phyloP scores from a whole-genome alignment of 2,888 invertebrate species.

The Molorchus minor region DNA sequence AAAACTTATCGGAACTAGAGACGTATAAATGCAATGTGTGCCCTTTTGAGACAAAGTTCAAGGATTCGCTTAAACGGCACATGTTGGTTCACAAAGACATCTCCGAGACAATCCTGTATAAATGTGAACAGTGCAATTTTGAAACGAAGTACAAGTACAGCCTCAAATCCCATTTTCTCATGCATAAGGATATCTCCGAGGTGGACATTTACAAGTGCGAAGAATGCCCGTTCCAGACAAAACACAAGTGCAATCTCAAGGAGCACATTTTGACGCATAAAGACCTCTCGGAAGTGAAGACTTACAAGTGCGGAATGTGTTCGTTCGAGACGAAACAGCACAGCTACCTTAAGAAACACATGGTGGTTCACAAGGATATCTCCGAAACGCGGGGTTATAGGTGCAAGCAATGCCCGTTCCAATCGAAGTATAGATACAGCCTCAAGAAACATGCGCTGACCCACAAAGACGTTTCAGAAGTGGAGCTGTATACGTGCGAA shows the following conservation, averaged over 20 bases:
- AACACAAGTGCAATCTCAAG: background rate
- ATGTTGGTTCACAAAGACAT: background rate
- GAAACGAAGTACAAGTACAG: background rate
- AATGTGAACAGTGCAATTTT: background rate
- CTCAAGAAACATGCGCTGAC: background rate
- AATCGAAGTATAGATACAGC: background rate
- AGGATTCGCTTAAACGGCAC: background rate
- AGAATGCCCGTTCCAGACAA: background rate
- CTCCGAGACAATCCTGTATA: background rate
- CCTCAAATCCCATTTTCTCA: background rate
- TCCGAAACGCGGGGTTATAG: background rate
- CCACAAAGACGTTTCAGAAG: background rate
- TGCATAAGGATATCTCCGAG: background rate
- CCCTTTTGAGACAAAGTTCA: background rate
- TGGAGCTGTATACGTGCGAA: background rate
- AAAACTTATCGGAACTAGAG: background rate
- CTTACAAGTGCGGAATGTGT: background rate
- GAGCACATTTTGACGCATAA: background rate
- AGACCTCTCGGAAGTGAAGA: background rate
- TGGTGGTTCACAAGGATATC: conserved; percentile 1
- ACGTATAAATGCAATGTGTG: background rate
- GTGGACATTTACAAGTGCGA: background rate
- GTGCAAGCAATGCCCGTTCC: background rate
- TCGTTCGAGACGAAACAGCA: background rate
- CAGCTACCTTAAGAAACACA: conserved; percentile 4